Percentiles rank a stretch among this genome's conserved stretches.
These are phyloP conservation scores for Auanema freiburgensis DNA, from an alignment of 2,888 invertebrate species.

Conservation along the genomic window DNA sequence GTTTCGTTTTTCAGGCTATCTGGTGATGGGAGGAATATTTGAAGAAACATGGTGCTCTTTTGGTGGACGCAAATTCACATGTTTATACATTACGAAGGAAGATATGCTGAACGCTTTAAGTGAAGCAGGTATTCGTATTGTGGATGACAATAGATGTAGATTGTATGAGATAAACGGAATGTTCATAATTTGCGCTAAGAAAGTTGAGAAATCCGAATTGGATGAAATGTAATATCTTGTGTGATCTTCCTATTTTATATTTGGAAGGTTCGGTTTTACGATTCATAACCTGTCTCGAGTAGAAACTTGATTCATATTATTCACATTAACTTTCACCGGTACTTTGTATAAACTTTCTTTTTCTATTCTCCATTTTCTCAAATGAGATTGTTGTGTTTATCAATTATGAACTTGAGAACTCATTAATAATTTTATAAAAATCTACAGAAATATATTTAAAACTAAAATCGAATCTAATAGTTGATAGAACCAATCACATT, in stretches of 20 bases:
- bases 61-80: constrained; percentile 58
- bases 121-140: constrained; percentile 47
- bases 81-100: constrained; percentile 57
- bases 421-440: no score
- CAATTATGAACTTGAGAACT: no score
- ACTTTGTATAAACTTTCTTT: no score
- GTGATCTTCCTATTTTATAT: no score
- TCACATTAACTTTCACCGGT: no score
- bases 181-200: constrained; percentile 52
- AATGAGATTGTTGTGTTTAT: no score
- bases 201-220: background rate
- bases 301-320: no score
- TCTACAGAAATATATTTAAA: no score
- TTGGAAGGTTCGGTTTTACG: no score
- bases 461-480: background rate
- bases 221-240: no score
- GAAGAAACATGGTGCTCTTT: constrained; percentile 63
- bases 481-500: constrained; percentile 1
- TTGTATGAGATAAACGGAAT: constrained; percentile 59
- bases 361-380: no score
- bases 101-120: constrained; percentile 50
- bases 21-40: constrained; percentile 59
- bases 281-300: no score
- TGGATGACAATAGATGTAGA: constrained; percentile 38
- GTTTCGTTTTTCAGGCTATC: constrained; percentile 24